Base-by-base conservation (phyloP, 2,797 vertebrate genomes). In the Chromobotia macracanthus region DNA sequence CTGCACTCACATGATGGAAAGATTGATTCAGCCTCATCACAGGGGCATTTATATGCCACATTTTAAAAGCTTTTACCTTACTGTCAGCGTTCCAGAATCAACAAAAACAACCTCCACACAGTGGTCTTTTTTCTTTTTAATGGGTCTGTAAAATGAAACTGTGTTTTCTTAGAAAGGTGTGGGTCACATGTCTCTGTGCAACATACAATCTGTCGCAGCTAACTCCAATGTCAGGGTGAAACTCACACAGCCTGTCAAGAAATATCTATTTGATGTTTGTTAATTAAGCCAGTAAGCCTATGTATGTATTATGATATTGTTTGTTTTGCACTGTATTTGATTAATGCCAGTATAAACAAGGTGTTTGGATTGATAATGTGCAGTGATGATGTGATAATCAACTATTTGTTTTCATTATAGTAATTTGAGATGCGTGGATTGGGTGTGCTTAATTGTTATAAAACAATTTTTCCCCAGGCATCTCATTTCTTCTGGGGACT, bases 401-500 rank as follows among this genome's bases (percentile, higher is more conserved):
- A 41, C 5, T 41, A 41, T 10, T 41, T 41, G 38, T 41, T 41
- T 41, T 41, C 38, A 41, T 41, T 41, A 41, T 8, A 41, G 38
- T 41, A 8, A 41, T 41, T 41, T 41, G 38, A 10, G 0, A 38
- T 38, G 5, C 1, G 28, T 28, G 28, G 28, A 28, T 28, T 28
- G 38, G 38, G 7, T 41, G 5, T 9, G 38, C 7, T 41, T 41
- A 9, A 41, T 41, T 41, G 1, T 10, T 41, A 41, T 41, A 9
- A 41, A 41, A 41, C 7, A 9, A 9, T 35, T 28, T 16, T 31
- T 4, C 38, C 79, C 5, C 50, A 86, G 84, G 84, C 82, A 10
- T 86, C 84, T 48, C 84, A 83, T 70, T 84, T 82, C 71, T 77
- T 84, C 70, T 86, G 76, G 78, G 97, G 95, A 0, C 97, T 97